Percentiles rank a stretch among this genome's conserved stretches.
These are phyloP conservation scores for Gnathonemus longibarbis DNA, from an alignment of 2,113 vertebrate species.

Conservation along the genomic window DNA sequence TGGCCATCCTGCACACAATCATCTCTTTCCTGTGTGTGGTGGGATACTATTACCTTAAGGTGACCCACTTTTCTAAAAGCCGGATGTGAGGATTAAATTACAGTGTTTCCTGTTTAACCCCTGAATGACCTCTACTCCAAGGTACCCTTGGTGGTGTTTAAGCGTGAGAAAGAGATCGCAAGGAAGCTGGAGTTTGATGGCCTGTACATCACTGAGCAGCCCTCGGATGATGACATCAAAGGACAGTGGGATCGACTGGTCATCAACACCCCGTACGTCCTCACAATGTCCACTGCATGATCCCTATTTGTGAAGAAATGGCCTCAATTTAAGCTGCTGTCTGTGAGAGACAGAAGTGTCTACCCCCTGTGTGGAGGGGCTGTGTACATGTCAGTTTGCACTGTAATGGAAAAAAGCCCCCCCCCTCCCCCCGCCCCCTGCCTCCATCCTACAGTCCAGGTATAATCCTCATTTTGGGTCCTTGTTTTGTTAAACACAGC, in stretches of 20 bases:
- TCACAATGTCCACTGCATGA: not conserved
- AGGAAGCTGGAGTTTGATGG: conserved; percentile 95
- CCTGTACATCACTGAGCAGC: conserved; percentile 94
- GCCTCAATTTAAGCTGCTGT: not conserved
- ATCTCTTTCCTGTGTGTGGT: conserved; percentile 94
- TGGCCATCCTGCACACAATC: conserved; percentile 86
- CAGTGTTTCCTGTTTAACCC: not conserved
- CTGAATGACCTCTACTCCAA: conserved; percentile 33
- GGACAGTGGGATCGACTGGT: conserved; percentile 96
- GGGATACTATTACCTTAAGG: conserved; percentile 96
- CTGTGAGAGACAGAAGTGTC: not conserved
- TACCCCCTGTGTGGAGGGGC: not conserved
- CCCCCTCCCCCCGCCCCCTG: not conserved
- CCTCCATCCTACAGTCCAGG: not conserved
- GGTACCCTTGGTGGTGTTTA: conserved; percentile 95
- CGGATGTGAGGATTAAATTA: not conserved
- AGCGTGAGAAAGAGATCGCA: conserved; percentile 94
- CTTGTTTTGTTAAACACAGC: conserved; percentile 14
- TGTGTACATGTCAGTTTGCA: not conserved
- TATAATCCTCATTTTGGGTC: not conserved
- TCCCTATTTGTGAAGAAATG: not conserved
- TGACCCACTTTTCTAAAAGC: conserved; percentile 27
- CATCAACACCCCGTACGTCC: conserved; percentile 90
- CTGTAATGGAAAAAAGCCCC: not conserved
- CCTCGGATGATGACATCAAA: conserved; percentile 95